Percentiles rank a stretch among this genome's conserved stretches.
Conservation (phyloP, 37 sponge, comb jelly and placozoan genomes). For the Corticium candelabrum region DNA sequence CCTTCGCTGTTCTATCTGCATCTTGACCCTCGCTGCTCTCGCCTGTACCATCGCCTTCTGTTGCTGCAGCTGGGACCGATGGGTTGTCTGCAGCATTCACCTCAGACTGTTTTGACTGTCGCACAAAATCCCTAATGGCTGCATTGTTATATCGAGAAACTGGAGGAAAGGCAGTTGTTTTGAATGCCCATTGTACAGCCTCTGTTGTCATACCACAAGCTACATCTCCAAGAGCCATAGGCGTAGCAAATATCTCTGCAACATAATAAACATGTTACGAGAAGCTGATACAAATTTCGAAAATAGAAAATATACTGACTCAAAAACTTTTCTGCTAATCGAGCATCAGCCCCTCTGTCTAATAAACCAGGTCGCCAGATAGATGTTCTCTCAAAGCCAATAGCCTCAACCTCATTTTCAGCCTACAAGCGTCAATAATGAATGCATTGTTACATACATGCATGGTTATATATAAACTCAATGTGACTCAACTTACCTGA, state of each 20-base stretch:
- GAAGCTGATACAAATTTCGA: neutral
- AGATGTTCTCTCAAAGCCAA: slow-evolving; percentile 28
- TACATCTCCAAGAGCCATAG: neutral
- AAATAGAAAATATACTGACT: neutral
- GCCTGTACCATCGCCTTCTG: neutral
- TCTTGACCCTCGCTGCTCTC: neutral
- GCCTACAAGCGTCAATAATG: slow-evolving; percentile 3
- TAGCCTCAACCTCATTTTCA: slow-evolving; percentile 29
- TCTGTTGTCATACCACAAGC: neutral
- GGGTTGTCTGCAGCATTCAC: too few relatives aligned
- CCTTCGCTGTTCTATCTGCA: neutral
- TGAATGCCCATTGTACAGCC: neutral
- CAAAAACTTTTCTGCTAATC: slow-evolving; percentile 46
- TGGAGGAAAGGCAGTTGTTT: neutral
- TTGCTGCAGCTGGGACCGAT: too few relatives aligned
- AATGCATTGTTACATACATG: too few relatives aligned
- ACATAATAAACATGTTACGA: neutral
- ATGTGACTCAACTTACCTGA: neutral
- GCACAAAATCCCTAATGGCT: neutral
- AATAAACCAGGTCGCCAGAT: slow-evolving; percentile 69
- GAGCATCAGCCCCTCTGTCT: slow-evolving; percentile 26
- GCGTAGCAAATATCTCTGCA: neutral
- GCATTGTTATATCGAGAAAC: neutral
- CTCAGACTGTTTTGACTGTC: too few relatives aligned
- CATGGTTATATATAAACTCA: neutral